Base-by-base conservation (phyloP, 2,888 invertebrate genomes). In the Lasioglossum vierecki region DNA sequence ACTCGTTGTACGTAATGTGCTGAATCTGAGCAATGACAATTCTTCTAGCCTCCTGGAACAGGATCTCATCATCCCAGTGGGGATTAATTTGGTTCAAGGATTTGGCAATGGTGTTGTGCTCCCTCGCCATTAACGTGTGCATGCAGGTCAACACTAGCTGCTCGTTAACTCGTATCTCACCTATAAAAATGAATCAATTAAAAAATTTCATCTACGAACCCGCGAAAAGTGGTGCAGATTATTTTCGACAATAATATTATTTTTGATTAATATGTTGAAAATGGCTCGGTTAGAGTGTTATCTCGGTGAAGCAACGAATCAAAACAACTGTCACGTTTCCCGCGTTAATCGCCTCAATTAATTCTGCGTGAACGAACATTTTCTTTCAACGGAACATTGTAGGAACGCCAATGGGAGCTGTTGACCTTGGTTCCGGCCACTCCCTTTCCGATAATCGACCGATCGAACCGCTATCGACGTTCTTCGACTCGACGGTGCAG, bases 61-160 rank as follows among this genome's bases (percentile, higher is more conserved):
- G 95, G 0, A 97, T 98, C 95, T 99, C 99, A 92, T 99, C 99
- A 92, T 98, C 98, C 99, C 98, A 99, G 94, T 98, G 98, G 0
- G 98, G 98, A 95, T 99, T 99, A 8, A 99, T 96, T 76, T 96
- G 96, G 0, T 97, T 96, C 63, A 99, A 95, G 9, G 96, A 97
- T 77, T 96, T 96, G 0, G 99, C 98, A 0, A 98, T 95, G 83
- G 98, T 96, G 95, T 99, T 99, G 95, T 99, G 99, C 94, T 99
- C 98, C 83, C 98, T 96, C 0, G 98, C 98, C 97, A 98, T 97
- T 57, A 98, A 95, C 0, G 98, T 98, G 94, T 99, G 98, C 98
- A 98, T 98, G 89, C 98, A 98, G 0, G 98, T 97, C 79, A 99
- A 95, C 0, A 98, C 98, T 88, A 98, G 95, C 93, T 99, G 98